phyloP scores from a whole-genome alignment of 1,140 invertebrate genomes.

The Zaprionus camerounensis region DNA sequence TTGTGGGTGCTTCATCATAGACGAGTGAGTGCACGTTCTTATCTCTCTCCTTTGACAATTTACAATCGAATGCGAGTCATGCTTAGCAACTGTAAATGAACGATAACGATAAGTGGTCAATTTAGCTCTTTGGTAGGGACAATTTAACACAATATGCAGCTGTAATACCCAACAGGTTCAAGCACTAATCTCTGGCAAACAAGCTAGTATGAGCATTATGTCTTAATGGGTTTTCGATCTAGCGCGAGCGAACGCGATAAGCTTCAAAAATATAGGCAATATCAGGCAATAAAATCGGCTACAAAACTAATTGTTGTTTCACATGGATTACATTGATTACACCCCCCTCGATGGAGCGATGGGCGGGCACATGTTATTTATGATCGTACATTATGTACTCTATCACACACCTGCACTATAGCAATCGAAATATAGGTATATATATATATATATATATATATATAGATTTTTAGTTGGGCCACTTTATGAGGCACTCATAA shows the following conservation, averaged over 20 bases:
- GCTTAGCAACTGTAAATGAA: constrained; percentile 55
- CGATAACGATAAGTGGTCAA: constrained; percentile 52
- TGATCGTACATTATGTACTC: constrained; percentile 14
- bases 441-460: background rate
- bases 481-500: constrained; percentile 43
- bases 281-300: constrained; percentile 15
- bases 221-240: constrained; percentile 51
- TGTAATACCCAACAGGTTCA: constrained; percentile 28
- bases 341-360: background rate
- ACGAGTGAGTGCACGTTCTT: constrained; percentile 10
- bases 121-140: constrained; percentile 26
- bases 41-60: constrained; percentile 21
- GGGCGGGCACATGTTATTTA: constrained; percentile 10
- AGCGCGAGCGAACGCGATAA: constrained; percentile 20
- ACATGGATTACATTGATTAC: constrained; percentile 14
- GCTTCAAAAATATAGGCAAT: background rate
- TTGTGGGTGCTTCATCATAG: constrained; percentile 72
- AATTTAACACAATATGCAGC: background rate
- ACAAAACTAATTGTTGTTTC: constrained; percentile 5
- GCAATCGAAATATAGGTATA: constrained; percentile 12
- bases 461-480: constrained; percentile 4
- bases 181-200: constrained; percentile 2
- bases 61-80: constrained; percentile 52
- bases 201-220: constrained; percentile 34
- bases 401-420: constrained; percentile 35